Evolutionary conservation across 1,140 invertebrate genomes (phyloP), one percentile per base, ranked within the genome.

Genomic region (Heliothis virescens): DNA sequence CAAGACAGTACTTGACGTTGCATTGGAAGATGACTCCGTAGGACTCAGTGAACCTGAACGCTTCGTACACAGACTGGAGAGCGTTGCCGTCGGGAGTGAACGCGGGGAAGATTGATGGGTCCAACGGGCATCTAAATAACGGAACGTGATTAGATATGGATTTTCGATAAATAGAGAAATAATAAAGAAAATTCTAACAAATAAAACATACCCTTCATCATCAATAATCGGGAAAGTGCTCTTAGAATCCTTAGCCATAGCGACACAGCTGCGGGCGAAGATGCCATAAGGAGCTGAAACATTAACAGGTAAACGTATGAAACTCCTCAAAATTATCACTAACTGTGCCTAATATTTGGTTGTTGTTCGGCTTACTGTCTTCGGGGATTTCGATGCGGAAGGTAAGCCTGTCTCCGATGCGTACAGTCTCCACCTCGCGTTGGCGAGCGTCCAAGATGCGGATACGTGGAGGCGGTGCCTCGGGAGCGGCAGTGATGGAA

Each of bases 1-100:
- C 98, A 63, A 99, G 95, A 94, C 98, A 99, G 93, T 99, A 99
- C 91, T 99, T 99, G 79, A 99, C 98, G 90, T 99, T 99, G 93
- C 98, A 99, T 90, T 99, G 98, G 96, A 99, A 99, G 90, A 99
- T 99, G 59, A 99, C 98, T 16, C 98, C 98, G 83, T 99, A 99
- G 21, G 98, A 99, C 91, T 99, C 98, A 0, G 98, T 99, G 90
- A 99, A 99, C 86, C 98, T 96, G 95, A 99, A 99, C 1, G 98
- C 98, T 95, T 99, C 98, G 89, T 99, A 99, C 62, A 98, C 96
- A 0, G 98, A 98, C 88, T 99, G 98, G 73, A 99, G 94, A 0
- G 98, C 98, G 90, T 97, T 98, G 63, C 97, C 98, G 85, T 98
- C 98, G 50, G 97, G 97, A 47, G 96, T 97, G 92, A 99, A 99